phyloP scores from a whole-genome alignment of 1,140 invertebrate species.

The Idris sp. region DNA sequence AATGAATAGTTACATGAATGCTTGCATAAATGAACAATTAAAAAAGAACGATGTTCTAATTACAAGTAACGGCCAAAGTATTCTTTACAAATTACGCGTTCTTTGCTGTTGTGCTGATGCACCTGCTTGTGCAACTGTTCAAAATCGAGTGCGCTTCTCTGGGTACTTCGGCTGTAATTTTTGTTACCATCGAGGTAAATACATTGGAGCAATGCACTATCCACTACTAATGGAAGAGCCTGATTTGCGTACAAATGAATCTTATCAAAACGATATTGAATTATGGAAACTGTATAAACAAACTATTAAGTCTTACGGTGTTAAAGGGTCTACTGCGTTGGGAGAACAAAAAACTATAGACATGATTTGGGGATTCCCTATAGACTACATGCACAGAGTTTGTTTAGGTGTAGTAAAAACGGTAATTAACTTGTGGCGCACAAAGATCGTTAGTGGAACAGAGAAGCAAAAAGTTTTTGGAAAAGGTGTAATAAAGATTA shows the following conservation, averaged over 20 bases:
- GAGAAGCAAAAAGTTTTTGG: neutral
- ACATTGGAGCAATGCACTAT: conserved; percentile 12
- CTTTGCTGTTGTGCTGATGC: conserved; percentile 35
- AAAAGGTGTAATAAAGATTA: neutral
- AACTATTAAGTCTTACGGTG: conserved; percentile 15
- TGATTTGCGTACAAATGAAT: conserved; percentile 27
- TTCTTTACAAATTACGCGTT: conserved; percentile 5
- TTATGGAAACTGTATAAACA: conserved; percentile 2
- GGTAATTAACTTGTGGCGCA: conserved; percentile 4
- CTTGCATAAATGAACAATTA: conserved; percentile 23
- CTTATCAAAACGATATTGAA: conserved; percentile 15
- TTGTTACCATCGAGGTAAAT: conserved; percentile 23
- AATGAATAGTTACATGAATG: conserved; percentile 25
- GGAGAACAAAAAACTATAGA: conserved; percentile 11
- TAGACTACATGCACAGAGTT: conserved; percentile 41
- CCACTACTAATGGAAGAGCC: conserved; percentile 11
- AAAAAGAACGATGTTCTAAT: conserved; percentile 8
- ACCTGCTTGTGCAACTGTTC: conserved; percentile 11
- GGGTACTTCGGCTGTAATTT: conserved; percentile 32
- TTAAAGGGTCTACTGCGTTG: conserved; percentile 26
- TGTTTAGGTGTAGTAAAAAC: conserved; percentile 17
- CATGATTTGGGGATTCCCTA: conserved; percentile 42
- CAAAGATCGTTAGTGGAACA: neutral
- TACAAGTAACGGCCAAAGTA: neutral
- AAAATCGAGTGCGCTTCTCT: conserved; percentile 21